Conservation (phyloP, 1,140 invertebrate genomes). For the Atopsyche davidsoni region DNA sequence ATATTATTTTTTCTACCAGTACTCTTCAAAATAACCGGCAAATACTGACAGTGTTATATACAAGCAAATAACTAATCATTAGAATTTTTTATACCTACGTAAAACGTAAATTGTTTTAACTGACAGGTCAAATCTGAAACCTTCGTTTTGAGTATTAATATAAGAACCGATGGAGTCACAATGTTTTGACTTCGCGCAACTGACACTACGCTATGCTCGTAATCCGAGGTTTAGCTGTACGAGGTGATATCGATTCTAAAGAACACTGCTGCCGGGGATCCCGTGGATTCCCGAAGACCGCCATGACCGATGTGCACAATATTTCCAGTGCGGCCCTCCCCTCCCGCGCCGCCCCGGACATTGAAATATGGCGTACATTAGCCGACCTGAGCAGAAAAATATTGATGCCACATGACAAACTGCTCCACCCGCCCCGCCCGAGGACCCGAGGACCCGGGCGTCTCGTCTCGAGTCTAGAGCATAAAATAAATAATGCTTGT, state of each 20-base stretch:
- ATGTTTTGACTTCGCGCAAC: too few relatives aligned
- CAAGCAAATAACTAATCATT: background rate
- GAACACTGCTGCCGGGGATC: too few relatives aligned
- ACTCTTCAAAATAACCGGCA: background rate
- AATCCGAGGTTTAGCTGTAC: background rate
- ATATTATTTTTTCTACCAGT: background rate
- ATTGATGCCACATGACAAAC: constrained; percentile 32
- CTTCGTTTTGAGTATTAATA: too few relatives aligned
- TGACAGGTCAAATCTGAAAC: too few relatives aligned
- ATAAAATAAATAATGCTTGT: too few relatives aligned
- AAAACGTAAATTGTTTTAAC: background rate
- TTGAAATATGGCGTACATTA: constrained; percentile 30
- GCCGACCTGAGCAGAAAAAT: constrained; percentile 29
- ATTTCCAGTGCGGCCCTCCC: constrained; percentile 2
- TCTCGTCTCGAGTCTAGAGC: too few relatives aligned
- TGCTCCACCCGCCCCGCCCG: too few relatives aligned
- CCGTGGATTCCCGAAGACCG: too few relatives aligned
- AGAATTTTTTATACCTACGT: background rate
- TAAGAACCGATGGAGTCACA: too few relatives aligned
- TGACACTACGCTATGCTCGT: background rate
- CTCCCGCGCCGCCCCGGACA: constrained; percentile 20
- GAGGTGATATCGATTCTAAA: background rate
- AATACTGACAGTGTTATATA: background rate
- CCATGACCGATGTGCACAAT: too few relatives aligned
- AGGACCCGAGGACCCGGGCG: background rate